Evolutionary conservation across 2,113 vertebrate species (phyloP), one percentile per base, ranked within the genome.

Genomic region (Chinchilla lanigera): DNA sequence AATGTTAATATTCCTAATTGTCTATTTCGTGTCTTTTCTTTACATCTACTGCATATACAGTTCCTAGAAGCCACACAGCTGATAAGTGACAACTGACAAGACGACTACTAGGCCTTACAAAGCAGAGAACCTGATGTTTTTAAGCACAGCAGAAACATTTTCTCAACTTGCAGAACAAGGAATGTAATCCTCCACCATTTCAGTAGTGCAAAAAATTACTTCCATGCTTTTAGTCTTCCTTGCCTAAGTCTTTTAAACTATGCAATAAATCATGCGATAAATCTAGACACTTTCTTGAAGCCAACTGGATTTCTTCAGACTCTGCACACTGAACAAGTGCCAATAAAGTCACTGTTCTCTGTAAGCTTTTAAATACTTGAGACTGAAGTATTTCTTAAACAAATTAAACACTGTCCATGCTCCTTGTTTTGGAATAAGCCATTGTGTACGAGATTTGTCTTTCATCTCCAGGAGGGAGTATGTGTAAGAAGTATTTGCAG

Each of bases 311-410:
- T 98, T 97, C 90, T 96, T 96, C 88, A 88, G 95, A 94, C 63
- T 94, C 41, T 90, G 94, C 95, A 96, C 75, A 93, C 75, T 90
- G 56, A n/a, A 92, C 95, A 90, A 81, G 69, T 82, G 84, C 65
- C 77, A 88, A 92, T 52, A 86, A 92, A 94, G 47, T 52, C 50
- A 87, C 56, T 87, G 30, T 20, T 94, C 5, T 85, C 61, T 82
- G 92, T 97, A 97, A 97, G 96, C 96, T 98, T 93, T 78, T 96
- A 97, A 96, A 90, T 82, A 95, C 80, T 96, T 89, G 35, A 96
- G 73, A 60, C 85, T 90, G 77, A 96, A 96, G 38, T 91, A 81
- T 98, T 63, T 88, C 93, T 95, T 85, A 97, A 93, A 96, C 86
- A 97, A 98, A 97, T 97, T 61, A 97, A 97, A 97, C 82, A 78